phyloP scores from a whole-genome alignment of 1,140 invertebrate species.

The Eurosta solidaginis region DNA sequence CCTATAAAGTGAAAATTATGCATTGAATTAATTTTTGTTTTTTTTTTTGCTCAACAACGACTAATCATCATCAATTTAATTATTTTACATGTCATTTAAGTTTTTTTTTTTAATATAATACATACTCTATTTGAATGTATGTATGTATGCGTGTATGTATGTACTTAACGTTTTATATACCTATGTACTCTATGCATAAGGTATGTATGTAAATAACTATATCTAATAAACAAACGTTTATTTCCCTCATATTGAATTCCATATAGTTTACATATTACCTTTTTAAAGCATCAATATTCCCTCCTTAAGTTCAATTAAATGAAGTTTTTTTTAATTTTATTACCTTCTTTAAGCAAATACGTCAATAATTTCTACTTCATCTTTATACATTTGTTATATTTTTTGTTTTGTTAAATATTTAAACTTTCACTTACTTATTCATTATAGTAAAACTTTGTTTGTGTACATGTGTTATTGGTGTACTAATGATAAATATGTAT shows the following conservation, averaged over 20 bases:
- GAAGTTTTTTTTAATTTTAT: conserved; percentile 39
- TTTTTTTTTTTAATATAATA: background rate
- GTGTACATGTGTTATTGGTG: conserved; percentile 22
- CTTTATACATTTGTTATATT: conserved; percentile 27
- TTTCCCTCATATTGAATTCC: background rate
- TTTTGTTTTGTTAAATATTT: conserved; percentile 33
- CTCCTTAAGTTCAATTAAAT: background rate
- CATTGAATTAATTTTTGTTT: background rate
- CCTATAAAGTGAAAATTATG: background rate
- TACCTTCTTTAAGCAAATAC: conserved; percentile 57
- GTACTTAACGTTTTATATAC: background rate
- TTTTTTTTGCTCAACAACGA: background rate
- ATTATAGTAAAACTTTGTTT: background rate
- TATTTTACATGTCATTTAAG: conserved; percentile 11
- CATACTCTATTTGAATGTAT: background rate
- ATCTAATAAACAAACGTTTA: background rate
- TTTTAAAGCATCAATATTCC: background rate
- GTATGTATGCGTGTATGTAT: background rate
- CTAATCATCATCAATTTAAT: background rate
- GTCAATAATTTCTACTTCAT: conserved; percentile 42
- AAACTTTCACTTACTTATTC: background rate
- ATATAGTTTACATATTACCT: background rate
- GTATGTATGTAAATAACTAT: background rate
- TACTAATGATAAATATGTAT: conserved; percentile 11
- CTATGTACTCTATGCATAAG: no score